Conservation (phyloP, 2,113 vertebrate species). For the Emydura subglobosa region DNA sequence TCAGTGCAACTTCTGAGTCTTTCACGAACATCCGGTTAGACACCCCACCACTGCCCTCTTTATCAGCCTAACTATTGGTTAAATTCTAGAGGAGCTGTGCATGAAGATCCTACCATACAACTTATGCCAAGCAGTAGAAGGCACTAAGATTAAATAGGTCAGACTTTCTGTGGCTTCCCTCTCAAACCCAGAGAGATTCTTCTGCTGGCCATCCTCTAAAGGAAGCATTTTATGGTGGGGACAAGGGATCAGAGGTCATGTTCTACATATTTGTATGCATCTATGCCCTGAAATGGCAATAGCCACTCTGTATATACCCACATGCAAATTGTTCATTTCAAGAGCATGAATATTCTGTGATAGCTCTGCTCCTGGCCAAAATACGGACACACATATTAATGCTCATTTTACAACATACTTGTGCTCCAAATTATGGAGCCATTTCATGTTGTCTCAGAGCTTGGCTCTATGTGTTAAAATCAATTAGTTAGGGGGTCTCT, state of each 20-base stretch:
- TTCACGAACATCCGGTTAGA: background rate
- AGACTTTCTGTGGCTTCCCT: accelerated
- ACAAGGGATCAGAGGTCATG: background rate
- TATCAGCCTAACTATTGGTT: background rate
- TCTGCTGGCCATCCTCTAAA: background rate
- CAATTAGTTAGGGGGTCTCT: background rate
- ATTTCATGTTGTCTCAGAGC: background rate
- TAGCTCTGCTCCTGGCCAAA: slow-evolving; percentile 13
- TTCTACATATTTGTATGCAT: background rate
- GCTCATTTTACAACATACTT: background rate
- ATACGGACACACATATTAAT: background rate
- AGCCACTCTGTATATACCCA: background rate
- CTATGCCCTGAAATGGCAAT: background rate
- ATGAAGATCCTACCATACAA: background rate
- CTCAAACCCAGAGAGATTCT: background rate
- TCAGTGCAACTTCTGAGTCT: background rate
- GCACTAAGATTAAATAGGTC: accelerated
- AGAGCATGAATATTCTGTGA: background rate
- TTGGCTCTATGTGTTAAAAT: background rate
- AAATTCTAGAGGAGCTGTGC: background rate
- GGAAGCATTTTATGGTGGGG: background rate
- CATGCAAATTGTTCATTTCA: background rate
- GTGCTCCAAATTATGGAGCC: background rate
- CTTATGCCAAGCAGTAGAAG: background rate
- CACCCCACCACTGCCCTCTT: accelerated